Percentiles rank a stretch among this genome's conserved stretches.
These are phyloP conservation scores for Saccostrea glomerata DNA, from an alignment of 1,140 invertebrate genomes.

Conservation along the genomic window DNA sequence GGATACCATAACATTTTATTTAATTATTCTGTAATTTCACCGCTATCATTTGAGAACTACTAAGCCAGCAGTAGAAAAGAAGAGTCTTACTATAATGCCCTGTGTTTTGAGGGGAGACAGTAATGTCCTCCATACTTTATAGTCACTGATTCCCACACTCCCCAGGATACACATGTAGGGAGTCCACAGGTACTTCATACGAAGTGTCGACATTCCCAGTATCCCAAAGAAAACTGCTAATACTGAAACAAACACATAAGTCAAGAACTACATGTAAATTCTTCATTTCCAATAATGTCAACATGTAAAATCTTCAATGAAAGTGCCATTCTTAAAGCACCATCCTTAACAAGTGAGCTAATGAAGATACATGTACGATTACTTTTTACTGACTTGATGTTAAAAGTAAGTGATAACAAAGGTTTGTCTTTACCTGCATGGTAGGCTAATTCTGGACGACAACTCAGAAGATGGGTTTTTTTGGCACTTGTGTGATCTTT, in stretches of 20 bases:
- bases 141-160: constrained; percentile 71
- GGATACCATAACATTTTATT: too few relatives aligned
- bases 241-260: background rate
- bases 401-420: background rate
- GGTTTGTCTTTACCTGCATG: constrained; percentile 65
- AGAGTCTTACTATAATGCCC: constrained; percentile 59
- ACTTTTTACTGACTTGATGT: too few relatives aligned
- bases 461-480: constrained; percentile 62
- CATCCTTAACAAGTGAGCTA: too few relatives aligned
- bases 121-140: constrained; percentile 69
- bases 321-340: too few relatives aligned
- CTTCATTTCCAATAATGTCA: too few relatives aligned
- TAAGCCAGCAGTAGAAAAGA: too few relatives aligned
- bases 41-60: too few relatives aligned
- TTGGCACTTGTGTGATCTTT: constrained; percentile 61
- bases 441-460: constrained; percentile 73
- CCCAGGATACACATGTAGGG: constrained; percentile 80
- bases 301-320: too few relatives aligned
- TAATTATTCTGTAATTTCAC: too few relatives aligned
- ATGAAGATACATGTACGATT: too few relatives aligned
- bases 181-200: constrained; percentile 82
- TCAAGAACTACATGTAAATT: background rate
- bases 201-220: constrained; percentile 77
- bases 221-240: constrained; percentile 77
- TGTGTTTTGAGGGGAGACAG: constrained; percentile 59